Conservation (phyloP, 2,113 vertebrate genomes). For the Oncorhynchus mykiss region DNA sequence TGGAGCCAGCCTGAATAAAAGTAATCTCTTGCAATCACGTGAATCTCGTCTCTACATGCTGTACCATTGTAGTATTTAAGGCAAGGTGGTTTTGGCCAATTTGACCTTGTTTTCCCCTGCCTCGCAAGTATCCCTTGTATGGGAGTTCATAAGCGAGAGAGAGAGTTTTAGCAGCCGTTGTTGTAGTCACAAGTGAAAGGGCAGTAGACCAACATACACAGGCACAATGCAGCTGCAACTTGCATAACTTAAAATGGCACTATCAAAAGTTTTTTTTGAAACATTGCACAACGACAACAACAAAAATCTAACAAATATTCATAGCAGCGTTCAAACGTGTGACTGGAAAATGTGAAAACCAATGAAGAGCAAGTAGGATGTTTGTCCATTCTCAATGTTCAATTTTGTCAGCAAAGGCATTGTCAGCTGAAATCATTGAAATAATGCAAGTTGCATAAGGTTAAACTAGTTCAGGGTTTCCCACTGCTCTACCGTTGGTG, state of each 20-base stretch:
- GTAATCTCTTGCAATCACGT: conserved; percentile 44
- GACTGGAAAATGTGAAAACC: no score
- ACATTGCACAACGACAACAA: not conserved
- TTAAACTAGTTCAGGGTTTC: no score
- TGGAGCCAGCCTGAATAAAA: conserved; percentile 54
- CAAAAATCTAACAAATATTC: not conserved
- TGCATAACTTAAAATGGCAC: not conserved
- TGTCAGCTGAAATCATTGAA: no score
- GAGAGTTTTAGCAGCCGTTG: conserved; percentile 11
- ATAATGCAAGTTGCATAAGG: no score
- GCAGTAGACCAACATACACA: conserved; percentile 1
- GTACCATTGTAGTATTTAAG: conserved; percentile 25
- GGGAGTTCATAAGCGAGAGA: conserved; percentile 46
- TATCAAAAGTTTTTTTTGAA: not conserved
- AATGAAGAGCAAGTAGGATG: no score
- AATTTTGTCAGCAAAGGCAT: no score
- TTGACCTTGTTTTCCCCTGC: conserved; percentile 35
- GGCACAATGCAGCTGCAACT: conserved; percentile 2
- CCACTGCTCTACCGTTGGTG: no score
- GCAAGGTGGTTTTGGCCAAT: conserved; percentile 39
- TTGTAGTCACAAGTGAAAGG: conserved; percentile 13
- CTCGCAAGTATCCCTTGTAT: conserved; percentile 41
- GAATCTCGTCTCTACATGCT: conserved; percentile 3
- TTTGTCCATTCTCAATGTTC: no score
- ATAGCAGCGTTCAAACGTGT: not conserved